phyloP scores from a whole-genome alignment of 1,140 invertebrate species.

The Phortica variegata region DNA sequence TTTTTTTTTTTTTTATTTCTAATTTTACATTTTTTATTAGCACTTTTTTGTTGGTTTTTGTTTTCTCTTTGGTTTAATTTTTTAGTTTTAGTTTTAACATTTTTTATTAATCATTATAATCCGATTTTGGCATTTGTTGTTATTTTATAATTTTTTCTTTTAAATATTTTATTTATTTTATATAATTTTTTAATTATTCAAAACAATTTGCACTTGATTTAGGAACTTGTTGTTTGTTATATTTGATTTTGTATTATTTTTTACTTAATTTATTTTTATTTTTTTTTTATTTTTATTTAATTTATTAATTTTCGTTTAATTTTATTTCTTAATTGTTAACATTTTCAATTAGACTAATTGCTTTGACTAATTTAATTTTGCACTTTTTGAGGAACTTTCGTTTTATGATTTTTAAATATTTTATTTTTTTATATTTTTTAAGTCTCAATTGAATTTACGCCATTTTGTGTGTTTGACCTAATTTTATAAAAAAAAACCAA shows the following conservation, averaged over 20 bases:
- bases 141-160: background rate
- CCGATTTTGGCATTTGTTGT: background rate
- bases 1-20: conserved; percentile 13
- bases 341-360: conserved; percentile 1
- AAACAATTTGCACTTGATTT: background rate
- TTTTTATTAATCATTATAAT: background rate
- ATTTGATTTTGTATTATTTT: conserved; percentile 1
- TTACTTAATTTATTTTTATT: conserved; percentile 1
- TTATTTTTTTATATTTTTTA: background rate
- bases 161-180: background rate
- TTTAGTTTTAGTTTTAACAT: background rate
- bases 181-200: background rate
- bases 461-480: conserved; percentile 10
- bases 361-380: conserved; percentile 18
- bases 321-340: conserved; percentile 1
- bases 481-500: no score
- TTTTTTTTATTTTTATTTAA: conserved; percentile 5
- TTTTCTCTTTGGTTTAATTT: background rate
- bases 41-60: background rate
- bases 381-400: conserved; percentile 34
- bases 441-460: conserved; percentile 10
- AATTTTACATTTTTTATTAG: background rate
- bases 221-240: background rate
- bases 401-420: conserved; percentile 12
- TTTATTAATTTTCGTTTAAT: background rate